phyloP scores from a whole-genome alignment of 2,113 vertebrate species.

The Passer montanus region DNA sequence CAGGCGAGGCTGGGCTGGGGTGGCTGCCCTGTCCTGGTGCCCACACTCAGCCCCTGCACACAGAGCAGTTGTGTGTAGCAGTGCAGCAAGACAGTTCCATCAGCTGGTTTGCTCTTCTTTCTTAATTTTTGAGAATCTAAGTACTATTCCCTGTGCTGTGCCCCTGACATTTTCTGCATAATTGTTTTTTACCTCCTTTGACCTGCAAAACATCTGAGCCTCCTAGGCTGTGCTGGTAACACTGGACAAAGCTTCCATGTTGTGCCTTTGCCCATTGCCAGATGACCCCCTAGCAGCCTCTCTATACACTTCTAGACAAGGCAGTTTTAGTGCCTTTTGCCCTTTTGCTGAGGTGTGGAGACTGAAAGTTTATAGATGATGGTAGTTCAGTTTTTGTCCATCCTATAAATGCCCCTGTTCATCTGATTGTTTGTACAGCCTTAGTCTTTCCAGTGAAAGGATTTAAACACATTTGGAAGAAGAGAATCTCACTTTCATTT shows the following conservation, averaged over 20 bases:
- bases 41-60: background rate
- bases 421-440: background rate
- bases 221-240: background rate
- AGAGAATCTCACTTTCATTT: background rate
- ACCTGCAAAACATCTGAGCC: background rate
- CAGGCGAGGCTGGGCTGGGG: background rate
- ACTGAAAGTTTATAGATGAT: background rate
- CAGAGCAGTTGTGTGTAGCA: background rate
- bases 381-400: background rate
- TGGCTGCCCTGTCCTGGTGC: fast-evolving
- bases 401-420: background rate
- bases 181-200: background rate
- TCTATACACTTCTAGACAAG: background rate
- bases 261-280: background rate
- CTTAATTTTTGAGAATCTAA: background rate
- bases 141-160: background rate
- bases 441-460: background rate
- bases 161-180: background rate
- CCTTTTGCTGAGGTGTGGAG: background rate
- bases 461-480: background rate
- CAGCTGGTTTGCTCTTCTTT: background rate
- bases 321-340: background rate
- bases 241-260: background rate
- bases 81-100: background rate
- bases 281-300: background rate